Evolutionary conservation across 1,140 invertebrate genomes (phyloP).

Genomic region (Drosophila varians): DNA sequence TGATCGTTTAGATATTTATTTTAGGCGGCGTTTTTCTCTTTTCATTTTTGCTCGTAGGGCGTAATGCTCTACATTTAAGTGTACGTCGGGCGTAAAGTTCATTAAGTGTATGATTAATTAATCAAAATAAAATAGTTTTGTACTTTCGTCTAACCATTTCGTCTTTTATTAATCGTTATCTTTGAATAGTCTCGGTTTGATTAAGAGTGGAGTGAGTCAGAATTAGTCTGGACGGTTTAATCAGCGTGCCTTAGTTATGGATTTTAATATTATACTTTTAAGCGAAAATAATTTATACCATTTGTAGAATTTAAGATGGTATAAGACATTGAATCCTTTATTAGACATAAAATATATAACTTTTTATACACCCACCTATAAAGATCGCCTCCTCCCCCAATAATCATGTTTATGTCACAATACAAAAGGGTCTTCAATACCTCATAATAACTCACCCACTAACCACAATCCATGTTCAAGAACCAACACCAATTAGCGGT

Average conservation of each 20-base stretch:
- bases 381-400: background rate
- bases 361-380: background rate
- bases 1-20: slow-evolving; percentile 37
- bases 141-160: slow-evolving; percentile 54
- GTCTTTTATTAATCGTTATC: slow-evolving; percentile 7
- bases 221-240: slow-evolving; percentile 13
- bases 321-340: background rate
- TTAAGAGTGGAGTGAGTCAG: slow-evolving; percentile 23
- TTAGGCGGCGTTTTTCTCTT: slow-evolving; percentile 32
- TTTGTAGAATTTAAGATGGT: background rate
- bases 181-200: slow-evolving; percentile 15
- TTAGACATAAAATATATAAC: too few species aligned
- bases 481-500: slow-evolving; percentile 27
- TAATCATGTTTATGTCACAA: slow-evolving; percentile 40
- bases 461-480: background rate
- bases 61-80: slow-evolving; percentile 22
- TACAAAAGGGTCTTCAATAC: slow-evolving; percentile 32
- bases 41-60: slow-evolving; percentile 23
- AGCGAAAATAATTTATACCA: too few species aligned
- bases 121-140: slow-evolving; percentile 64
- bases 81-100: slow-evolving; percentile 41
- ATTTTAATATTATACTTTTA: too few species aligned
- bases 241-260: too few species aligned
- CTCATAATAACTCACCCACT: slow-evolving; percentile 26
- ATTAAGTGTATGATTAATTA: slow-evolving; percentile 29